A percentile compares a stretch with the other conserved stretches of the same genome.
Evolutionary conservation across 1,140 invertebrate genomes (phyloP).

Genomic region (Conus ventricosus): DNA sequence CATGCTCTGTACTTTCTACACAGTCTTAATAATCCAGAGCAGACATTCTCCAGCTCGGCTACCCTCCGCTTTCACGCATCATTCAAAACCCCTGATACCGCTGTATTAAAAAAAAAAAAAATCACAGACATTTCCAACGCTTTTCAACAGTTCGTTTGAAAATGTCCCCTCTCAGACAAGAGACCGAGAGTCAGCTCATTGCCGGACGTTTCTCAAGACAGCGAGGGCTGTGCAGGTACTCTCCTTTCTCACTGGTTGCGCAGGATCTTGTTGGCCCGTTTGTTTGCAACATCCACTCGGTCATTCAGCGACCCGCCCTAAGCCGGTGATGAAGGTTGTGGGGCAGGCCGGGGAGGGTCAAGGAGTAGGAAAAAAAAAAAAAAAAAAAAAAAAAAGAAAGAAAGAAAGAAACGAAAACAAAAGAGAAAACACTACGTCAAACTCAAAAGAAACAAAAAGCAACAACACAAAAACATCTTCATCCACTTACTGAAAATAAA

Average conservation of each 20-base stretch:
- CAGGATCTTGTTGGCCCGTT: slow-evolving; percentile 56
- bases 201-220: no score
- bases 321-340: not conserved
- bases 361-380: slow-evolving; percentile 32
- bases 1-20: no score
- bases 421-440: not conserved
- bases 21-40: no score
- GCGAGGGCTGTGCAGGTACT: no score
- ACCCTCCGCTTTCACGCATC: no score
- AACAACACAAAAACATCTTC: not conserved
- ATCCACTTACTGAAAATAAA: not conserved
- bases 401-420: slow-evolving; percentile 23
- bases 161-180: no score
- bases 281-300: slow-evolving; percentile 59
- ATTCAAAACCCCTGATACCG: no score
- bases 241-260: slow-evolving; percentile 47
- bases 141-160: no score
- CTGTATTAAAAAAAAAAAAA: no score
- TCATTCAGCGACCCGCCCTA: slow-evolving; percentile 54
- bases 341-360: not conserved
- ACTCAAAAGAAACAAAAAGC: not conserved
- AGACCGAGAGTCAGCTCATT: no score
- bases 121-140: no score
- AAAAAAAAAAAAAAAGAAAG: slow-evolving; percentile 24
- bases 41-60: no score